Percentiles rank a stretch among this genome's conserved stretches.
These are phyloP conservation scores for Aphaenogaster ashmeadi DNA, from an alignment of 1,140 invertebrate genomes.

Conservation along the genomic window DNA sequence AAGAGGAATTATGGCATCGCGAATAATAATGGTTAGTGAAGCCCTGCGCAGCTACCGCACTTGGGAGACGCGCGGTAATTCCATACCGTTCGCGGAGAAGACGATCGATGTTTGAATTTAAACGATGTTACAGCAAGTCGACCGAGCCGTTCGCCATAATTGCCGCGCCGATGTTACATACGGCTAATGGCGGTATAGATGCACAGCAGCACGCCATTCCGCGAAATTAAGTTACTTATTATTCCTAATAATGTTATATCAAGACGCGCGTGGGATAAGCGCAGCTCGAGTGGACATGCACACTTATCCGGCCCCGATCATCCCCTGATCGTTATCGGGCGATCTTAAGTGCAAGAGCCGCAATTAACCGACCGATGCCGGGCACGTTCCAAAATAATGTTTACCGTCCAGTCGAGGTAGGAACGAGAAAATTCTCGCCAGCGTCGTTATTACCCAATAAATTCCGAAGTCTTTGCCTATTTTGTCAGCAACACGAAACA, in stretches of 20 bases:
- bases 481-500: neutral
- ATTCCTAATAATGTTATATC: conserved; percentile 59
- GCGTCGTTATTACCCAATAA: conserved; percentile 15
- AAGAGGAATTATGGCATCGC: conserved; percentile 37
- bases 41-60: neutral
- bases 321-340: conserved; percentile 43
- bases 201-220: conserved; percentile 5
- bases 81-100: conserved; percentile 9
- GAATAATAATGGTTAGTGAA: conserved; percentile 47
- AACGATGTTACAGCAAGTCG: conserved; percentile 42
- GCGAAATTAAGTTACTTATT: conserved; percentile 61
- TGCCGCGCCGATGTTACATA: conserved; percentile 43
- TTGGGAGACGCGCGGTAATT: conserved; percentile 39
- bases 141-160: conserved; percentile 40
- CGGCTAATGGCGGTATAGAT: conserved; percentile 26
- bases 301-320: conserved; percentile 40
- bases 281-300: conserved; percentile 28
- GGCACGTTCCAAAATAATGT: conserved; percentile 55
- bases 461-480: neutral
- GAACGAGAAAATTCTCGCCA: neutral
- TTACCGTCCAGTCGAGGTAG: neutral
- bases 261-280: conserved; percentile 12
- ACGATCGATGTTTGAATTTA: conserved; percentile 59
- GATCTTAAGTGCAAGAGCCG: conserved; percentile 46
- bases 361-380: conserved; percentile 49